Evolutionary conservation across 2,113 vertebrate genomes (phyloP).

Genomic region (Cervus canadensis): DNA sequence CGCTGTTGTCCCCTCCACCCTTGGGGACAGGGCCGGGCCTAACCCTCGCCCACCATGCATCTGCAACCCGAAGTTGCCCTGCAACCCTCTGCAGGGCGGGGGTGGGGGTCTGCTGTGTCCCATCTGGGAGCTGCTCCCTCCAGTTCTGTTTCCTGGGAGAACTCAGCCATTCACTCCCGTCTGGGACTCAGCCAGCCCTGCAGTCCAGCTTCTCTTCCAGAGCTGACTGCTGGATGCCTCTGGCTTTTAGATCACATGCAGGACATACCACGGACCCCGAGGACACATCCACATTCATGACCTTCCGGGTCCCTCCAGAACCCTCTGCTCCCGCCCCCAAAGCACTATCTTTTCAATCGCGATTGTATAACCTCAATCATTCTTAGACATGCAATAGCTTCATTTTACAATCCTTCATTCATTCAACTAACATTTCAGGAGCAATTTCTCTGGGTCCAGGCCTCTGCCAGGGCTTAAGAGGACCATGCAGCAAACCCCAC

Average conservation of each 20-base stretch:
- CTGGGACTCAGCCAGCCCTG: not conserved
- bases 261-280: not conserved
- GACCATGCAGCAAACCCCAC: not conserved
- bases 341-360: not conserved
- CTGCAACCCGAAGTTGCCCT: no score
- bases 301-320: not conserved
- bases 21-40: not conserved
- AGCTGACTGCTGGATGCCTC: not conserved
- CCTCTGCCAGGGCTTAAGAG: not conserved
- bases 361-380: fast-evolving
- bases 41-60: not conserved
- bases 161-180: no score
- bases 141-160: not conserved
- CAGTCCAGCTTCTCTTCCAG: not conserved
- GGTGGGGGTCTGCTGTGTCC: not conserved
- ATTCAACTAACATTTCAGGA: not conserved
- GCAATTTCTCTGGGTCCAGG: not conserved
- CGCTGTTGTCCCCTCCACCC: fast-evolving
- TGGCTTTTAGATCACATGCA: not conserved
- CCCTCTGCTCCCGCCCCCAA: not conserved
- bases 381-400: fast-evolving
- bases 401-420: not conserved
- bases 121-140: fast-evolving
- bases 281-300: fast-evolving
- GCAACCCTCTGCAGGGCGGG: no score